phyloP scores from a whole-genome alignment of 2,888 invertebrate species.

The Tipula lateralis region DNA sequence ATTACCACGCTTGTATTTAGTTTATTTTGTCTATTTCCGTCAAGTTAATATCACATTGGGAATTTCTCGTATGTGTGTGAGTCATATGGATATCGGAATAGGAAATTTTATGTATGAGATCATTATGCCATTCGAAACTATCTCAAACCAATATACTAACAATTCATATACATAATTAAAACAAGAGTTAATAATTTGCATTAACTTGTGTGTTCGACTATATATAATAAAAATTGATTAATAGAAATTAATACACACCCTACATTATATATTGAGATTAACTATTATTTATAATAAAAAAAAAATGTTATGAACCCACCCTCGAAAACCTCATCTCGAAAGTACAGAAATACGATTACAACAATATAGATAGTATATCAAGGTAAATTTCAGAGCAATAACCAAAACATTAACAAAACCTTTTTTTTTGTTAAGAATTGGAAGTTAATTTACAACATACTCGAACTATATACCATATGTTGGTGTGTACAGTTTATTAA shows the following conservation, averaged over 20 bases:
- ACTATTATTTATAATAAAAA: not conserved
- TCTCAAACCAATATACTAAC: too few relatives aligned
- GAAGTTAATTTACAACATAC: not conserved
- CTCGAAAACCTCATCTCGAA: not conserved
- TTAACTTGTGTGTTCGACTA: not conserved
- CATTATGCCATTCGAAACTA: too few relatives aligned
- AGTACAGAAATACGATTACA: not conserved
- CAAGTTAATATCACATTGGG: not conserved
- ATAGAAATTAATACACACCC: not conserved
- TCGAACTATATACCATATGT: not conserved
- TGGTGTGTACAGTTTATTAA: not conserved
- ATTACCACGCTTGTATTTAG: not conserved
- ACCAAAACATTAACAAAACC: not conserved
- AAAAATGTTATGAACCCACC: not conserved
- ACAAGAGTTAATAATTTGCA: not conserved
- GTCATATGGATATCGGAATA: not conserved
- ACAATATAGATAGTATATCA: not conserved
- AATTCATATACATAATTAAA: too few relatives aligned
- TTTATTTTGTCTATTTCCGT: not conserved
- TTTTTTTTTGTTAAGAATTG: not conserved
- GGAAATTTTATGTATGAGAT: not conserved
- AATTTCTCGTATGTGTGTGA: not conserved
- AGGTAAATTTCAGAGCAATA: not conserved
- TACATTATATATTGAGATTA: not conserved
- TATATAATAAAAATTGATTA: not conserved